Evolutionary conservation across 2,113 vertebrate genomes (phyloP).

Genomic region (Hyla sarda): DNA sequence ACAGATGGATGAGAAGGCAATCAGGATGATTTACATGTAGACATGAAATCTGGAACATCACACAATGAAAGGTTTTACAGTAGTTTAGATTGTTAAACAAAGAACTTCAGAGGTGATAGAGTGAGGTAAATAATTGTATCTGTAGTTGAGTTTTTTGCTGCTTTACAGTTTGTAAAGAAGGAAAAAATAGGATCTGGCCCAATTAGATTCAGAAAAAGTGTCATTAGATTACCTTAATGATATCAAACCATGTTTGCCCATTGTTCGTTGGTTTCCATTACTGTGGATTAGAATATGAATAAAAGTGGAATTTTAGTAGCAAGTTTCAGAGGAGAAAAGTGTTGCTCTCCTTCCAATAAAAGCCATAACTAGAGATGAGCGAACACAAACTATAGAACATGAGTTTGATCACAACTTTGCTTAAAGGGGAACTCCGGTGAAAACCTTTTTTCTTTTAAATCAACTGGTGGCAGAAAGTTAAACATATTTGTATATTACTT

Average conservation of each 20-base stretch:
- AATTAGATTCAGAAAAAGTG: background rate
- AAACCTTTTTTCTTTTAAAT: too few species aligned
- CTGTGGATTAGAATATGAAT: background rate
- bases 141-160: background rate
- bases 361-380: too few species aligned
- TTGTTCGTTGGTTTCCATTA: too few species aligned
- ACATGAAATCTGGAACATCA: background rate
- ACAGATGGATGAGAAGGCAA: slow-evolving; percentile 27
- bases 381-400: too few species aligned
- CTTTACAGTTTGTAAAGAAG: background rate
- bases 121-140: background rate
- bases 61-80: background rate
- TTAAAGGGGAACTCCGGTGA: too few species aligned
- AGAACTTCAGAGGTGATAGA: background rate
- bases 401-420: too few species aligned
- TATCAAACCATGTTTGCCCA: background rate
- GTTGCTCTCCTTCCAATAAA: too few species aligned
- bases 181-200: background rate
- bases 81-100: background rate
- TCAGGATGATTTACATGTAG: background rate
- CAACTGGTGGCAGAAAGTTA: too few species aligned
- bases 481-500: too few species aligned
- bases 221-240: background rate
- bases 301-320: background rate
- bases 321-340: too few species aligned